These are phyloP conservation scores for Dichetophora obliterata DNA, from an alignment of 2,888 invertebrate species.

Conservation along the genomic window DNA sequence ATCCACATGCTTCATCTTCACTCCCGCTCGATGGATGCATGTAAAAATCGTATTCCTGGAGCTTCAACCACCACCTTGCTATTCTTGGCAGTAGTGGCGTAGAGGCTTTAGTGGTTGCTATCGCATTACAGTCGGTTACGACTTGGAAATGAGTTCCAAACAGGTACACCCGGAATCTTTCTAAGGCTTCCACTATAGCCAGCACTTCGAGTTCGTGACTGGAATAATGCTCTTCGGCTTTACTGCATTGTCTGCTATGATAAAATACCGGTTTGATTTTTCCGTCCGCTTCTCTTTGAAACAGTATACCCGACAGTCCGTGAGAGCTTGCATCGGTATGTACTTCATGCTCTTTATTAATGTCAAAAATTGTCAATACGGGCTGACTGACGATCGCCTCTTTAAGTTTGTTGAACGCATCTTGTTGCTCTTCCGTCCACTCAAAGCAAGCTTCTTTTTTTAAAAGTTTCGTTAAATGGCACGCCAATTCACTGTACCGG, in stretches of 20 bases:
- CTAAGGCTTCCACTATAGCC: constrained; percentile 24
- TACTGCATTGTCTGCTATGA: constrained; percentile 14
- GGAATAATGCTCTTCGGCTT: not conserved
- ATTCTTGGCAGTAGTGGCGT: constrained; percentile 34
- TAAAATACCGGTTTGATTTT: constrained; percentile 1
- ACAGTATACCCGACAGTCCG: not conserved
- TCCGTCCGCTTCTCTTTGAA: not conserved
- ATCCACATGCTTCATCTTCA: too few species aligned
- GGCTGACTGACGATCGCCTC: constrained; percentile 22
- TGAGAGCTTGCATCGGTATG: not conserved
- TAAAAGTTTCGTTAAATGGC: constrained; percentile 38
- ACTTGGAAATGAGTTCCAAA: constrained; percentile 38
- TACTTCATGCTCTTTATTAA: constrained; percentile 14
- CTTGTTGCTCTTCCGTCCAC: not conserved
- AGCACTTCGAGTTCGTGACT: constrained; percentile 31
- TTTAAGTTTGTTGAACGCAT: constrained; percentile 19
- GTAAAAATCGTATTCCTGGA: too few species aligned
- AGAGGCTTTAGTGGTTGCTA: constrained; percentile 37
- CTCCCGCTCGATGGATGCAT: too few species aligned
- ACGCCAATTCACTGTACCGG: constrained; percentile 39
- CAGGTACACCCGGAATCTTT: constrained; percentile 42
- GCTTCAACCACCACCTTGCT: not conserved
- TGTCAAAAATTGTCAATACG: constrained; percentile 24
- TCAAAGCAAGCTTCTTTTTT: constrained; percentile 23
- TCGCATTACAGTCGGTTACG: constrained; percentile 36